Evolutionary conservation across 2,113 vertebrate genomes (phyloP), one percentile per base, ranked within the genome.

Genomic region (Ancistrus triradiatus): DNA sequence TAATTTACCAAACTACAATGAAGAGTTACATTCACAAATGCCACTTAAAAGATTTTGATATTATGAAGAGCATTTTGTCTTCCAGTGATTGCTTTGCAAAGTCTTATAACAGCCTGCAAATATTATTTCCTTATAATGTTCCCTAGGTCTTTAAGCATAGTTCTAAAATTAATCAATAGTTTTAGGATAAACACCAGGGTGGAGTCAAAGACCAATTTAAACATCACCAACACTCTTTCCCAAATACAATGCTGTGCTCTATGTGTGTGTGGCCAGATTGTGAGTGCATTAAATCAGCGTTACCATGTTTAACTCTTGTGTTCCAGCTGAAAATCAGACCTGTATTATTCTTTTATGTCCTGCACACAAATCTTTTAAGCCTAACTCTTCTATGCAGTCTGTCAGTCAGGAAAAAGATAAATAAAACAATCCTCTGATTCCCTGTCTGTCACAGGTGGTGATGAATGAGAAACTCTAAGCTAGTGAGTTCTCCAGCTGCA

Each of bases 401-500:
- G 64, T 70, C 81, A 77, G 76, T 59, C 25, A 70, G 44, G 49
- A 53, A 63, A 59, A 63, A 81, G 75, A 59, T 53, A 59, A 78
- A 76, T 78, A 77, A 31, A 18, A 44, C 70, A 51, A 55, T 64
- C 77, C 80, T 77, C 80, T 82, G 82, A 83, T 86, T 86, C 84
- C 9, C n/a, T 59, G 59, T 83, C 81, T 84, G 79, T 85, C 82
- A 76, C 79, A 71, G 72, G 80, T 81, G 77, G 74, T 77, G 81
- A 81, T 86, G 81, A 85, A 89, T 85, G 78, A 80, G 44, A 80
- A 80, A 80, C 82, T 80, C 81, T 76, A 80, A 83, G 78, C 84
- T 75, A 78, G 82, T 81, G 66, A 76, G 70, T 81, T 70, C 61
- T 72, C 77, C 69, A 71, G 78, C 78, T 83, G 79, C 80, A 76